Conservation (phyloP, 2,113 vertebrate species). For the Coptodon bakossiorum region DNA sequence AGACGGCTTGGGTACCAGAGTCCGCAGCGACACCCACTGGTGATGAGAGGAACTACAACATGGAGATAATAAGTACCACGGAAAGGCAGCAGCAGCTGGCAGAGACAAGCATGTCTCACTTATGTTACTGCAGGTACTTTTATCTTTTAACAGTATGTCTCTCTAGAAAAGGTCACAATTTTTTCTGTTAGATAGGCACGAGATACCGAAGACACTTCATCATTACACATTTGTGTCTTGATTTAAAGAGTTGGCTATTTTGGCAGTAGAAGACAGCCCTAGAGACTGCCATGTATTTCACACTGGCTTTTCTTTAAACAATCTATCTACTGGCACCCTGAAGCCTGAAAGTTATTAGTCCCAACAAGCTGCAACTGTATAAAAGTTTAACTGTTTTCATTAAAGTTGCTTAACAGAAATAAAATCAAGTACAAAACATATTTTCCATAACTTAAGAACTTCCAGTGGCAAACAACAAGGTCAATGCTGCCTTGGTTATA, state of each 20-base stretch:
- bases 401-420: background rate
- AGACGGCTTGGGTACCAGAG: conserved; percentile 40
- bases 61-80: background rate
- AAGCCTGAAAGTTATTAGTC: background rate
- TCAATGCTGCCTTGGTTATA: background rate
- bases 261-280: no score
- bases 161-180: background rate
- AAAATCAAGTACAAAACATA: background rate
- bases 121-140: background rate
- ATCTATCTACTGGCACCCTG: background rate
- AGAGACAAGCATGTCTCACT: background rate
- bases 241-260: background rate
- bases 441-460: background rate
- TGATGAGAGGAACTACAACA: conserved; percentile 4
- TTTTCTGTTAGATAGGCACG: background rate
- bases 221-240: background rate
- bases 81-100: background rate
- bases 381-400: background rate
- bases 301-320: background rate
- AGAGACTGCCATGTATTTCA: background rate
- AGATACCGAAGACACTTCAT: background rate
- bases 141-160: background rate
- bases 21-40: conserved; percentile 45
- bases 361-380: background rate
- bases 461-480: background rate